Evolutionary conservation across 2,888 invertebrate species (phyloP), one percentile per base, ranked within the genome.

Genomic region (Andrena dorsata): DNA sequence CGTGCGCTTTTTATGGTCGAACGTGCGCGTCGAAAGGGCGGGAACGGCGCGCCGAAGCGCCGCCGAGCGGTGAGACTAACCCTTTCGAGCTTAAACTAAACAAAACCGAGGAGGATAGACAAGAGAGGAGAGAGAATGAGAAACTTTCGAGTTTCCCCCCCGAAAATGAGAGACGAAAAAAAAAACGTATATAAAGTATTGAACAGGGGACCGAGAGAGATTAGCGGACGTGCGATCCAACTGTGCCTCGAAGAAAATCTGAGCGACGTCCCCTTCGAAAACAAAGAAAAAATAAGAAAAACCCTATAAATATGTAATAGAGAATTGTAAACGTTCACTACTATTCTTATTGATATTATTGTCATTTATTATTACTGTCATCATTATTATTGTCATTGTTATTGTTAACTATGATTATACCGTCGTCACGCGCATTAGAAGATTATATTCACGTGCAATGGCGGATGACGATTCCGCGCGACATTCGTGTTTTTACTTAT

Each of bases 271-370:
- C 78, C 82, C 83, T 87, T 81, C 78, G 87, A 81, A 64, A 58
- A 8, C 13, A 76, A 28, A n/a, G 20, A 63, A 49, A 41, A 47
- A 47, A 72, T n/a, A 47, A 58, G 30, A 49, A 61, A 61, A 63
- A 70, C 51, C 63, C 63, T 73, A 83, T 35, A 60, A 60, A 64
- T 79, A 76, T 79, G 77, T 83, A 82, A 86, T 84, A 77, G 82
- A 56, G 56, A 56, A 86, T 82, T 86, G 77, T 86, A 84, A 82
- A 82, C 80, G 75, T 82, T 84, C 83, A 82, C 79, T 73, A 86
- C 81, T 84, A 86, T 68, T 72, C 85, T 84, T 84, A 80, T 80
- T 80, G 82, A 76, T 86, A 86, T 80, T 83, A 81, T 86, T 76
- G 70, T 68, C 73, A 86, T 80, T 56, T 84, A 82, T 82, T 83